A percentile compares a stretch with the other conserved stretches of the same genome.
phyloP scores from a whole-genome alignment of 2,888 invertebrate species.

The Cabera pusaria region DNA sequence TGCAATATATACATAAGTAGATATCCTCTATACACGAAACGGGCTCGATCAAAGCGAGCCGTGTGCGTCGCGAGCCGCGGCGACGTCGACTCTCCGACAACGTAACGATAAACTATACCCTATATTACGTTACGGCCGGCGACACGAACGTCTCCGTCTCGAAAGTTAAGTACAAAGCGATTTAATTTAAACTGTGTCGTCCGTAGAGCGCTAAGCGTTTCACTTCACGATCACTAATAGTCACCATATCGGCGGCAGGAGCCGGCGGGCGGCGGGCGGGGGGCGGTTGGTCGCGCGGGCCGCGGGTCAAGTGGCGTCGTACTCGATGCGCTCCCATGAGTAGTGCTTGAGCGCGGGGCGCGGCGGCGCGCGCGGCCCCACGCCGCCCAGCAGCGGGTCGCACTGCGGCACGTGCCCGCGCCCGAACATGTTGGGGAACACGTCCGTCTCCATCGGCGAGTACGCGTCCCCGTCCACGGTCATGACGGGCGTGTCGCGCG shows the following conservation, averaged over 20 bases:
- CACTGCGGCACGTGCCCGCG: slow-evolving; percentile 81
- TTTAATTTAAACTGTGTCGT: slow-evolving; percentile 50
- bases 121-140: slow-evolving; percentile 63
- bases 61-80: slow-evolving; percentile 51
- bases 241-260: slow-evolving; percentile 63
- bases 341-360: slow-evolving; percentile 86
- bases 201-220: slow-evolving; percentile 71
- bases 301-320: slow-evolving; percentile 84
- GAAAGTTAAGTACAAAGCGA: slow-evolving; percentile 69
- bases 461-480: slow-evolving; percentile 77
- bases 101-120: slow-evolving; percentile 56
- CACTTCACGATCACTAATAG: slow-evolving; percentile 42
- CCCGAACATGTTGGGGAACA: slow-evolving; percentile 73
- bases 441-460: slow-evolving; percentile 71
- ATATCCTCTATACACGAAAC: slow-evolving; percentile 71
- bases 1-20: slow-evolving; percentile 81
- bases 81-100: slow-evolving; percentile 55
- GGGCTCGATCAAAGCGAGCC: slow-evolving; percentile 67
- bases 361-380: slow-evolving; percentile 81
- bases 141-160: slow-evolving; percentile 66
- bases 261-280: slow-evolving; percentile 42
- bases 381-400: slow-evolving; percentile 89
- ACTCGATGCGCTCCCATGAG: slow-evolving; percentile 91
- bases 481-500: slow-evolving; percentile 85
- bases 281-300: slow-evolving; percentile 19